These are phyloP conservation scores for Cotesia vestalis DNA, from an alignment of 1,140 invertebrate genomes.

Conservation along the genomic window DNA sequence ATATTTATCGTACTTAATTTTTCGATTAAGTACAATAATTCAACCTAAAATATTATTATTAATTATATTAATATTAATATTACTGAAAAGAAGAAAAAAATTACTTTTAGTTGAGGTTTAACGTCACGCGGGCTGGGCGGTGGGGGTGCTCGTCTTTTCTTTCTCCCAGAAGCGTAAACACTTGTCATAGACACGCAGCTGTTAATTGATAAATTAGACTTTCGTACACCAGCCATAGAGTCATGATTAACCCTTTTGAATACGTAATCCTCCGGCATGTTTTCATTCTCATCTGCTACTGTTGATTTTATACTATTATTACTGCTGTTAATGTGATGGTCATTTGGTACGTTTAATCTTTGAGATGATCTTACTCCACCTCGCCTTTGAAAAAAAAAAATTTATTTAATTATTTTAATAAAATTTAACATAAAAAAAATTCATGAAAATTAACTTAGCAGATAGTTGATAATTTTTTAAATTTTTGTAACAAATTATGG, in stretches of 20 bases:
- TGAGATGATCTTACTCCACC: conserved; percentile 54
- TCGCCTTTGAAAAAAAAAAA: conserved; percentile 41
- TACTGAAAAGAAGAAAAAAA: no score
- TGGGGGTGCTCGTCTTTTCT: conserved; percentile 58
- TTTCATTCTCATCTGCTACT: conserved; percentile 57
- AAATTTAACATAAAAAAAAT: no score
- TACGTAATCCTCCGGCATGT: conserved; percentile 54
- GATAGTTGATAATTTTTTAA: no score
- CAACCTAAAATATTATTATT: no score
- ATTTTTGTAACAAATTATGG: no score
- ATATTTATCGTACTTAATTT: no score
- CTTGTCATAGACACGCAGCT: conserved; percentile 58
- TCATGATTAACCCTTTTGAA: conserved; percentile 59
- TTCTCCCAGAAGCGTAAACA: conserved; percentile 55
- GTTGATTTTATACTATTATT: conserved; percentile 35
- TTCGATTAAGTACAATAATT: no score
- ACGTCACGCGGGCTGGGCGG: conserved; percentile 43
- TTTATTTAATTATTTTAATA: neutral
- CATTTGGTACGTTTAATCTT: conserved; percentile 40
- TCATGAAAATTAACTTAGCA: no score
- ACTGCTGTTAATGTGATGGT: conserved; percentile 42
- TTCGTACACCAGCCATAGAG: conserved; percentile 46
- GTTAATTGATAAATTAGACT: conserved; percentile 61
- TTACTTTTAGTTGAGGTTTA: neutral
- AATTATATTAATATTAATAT: no score